phyloP scores from a whole-genome alignment of 2,113 vertebrate genomes.

The Ivindomyrus marchei region DNA sequence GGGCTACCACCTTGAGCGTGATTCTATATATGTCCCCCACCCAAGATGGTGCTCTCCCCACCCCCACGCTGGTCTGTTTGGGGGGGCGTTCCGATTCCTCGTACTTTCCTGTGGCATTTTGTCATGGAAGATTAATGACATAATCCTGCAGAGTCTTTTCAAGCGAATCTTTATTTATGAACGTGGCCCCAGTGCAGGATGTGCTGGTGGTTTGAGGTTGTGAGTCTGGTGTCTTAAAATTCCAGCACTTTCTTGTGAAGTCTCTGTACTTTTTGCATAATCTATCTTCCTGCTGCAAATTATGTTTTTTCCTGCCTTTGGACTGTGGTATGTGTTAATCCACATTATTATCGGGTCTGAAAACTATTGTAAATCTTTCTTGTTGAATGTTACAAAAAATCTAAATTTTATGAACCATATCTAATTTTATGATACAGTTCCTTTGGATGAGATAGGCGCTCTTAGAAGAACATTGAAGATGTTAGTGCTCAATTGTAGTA shows the following conservation, averaged over 20 bases:
- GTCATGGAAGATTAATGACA: slow-evolving; percentile 26
- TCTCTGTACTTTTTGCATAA: slow-evolving; percentile 13
- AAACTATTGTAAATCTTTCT: background rate
- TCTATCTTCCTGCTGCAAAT: slow-evolving; percentile 12
- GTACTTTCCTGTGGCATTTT: slow-evolving; percentile 23
- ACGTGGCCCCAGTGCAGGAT: background rate
- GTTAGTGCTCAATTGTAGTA: background rate
- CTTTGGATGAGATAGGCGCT: background rate
- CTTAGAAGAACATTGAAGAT: background rate
- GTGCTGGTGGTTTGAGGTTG: background rate
- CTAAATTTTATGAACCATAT: background rate
- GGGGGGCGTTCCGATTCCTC: background rate
- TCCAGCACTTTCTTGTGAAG: slow-evolving; percentile 4
- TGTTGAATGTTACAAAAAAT: background rate
- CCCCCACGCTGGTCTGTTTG: background rate
- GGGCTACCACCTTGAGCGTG: background rate
- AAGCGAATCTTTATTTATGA: slow-evolving; percentile 26
- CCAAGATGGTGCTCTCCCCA: background rate
- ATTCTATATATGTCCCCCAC: background rate
- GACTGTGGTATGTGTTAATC: background rate
- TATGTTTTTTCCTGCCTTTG: background rate
- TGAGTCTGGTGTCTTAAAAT: background rate
- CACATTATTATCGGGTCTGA: background rate
- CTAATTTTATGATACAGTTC: background rate
- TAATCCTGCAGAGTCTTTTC: slow-evolving; percentile 20